These are phyloP conservation scores for Corydoras maculifer DNA, from an alignment of 2,113 vertebrate genomes.

Conservation along the genomic window DNA sequence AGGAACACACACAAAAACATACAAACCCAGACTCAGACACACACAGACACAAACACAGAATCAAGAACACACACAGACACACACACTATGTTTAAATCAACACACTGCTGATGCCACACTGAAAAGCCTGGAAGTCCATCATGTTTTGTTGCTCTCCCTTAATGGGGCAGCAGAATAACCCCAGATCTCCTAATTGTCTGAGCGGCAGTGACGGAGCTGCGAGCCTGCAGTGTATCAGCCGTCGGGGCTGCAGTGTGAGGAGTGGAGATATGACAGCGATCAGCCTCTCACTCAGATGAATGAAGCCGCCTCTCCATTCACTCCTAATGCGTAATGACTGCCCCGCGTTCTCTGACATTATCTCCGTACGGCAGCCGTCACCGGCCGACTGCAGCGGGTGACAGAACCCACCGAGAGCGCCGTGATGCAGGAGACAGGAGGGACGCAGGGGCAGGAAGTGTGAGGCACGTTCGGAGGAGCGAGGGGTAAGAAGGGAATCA, in stretches of 20 bases:
- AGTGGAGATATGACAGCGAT: slow-evolving; percentile 19
- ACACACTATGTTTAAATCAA: slow-evolving; percentile 16
- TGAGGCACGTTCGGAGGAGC: slow-evolving; percentile 16
- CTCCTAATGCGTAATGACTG: slow-evolving; percentile 35
- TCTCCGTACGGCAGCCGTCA: slow-evolving; percentile 30
- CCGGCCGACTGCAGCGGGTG: slow-evolving; percentile 36
- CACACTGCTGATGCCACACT: slow-evolving; percentile 32
- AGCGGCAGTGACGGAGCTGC: neutral
- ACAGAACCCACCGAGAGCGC: slow-evolving; percentile 30
- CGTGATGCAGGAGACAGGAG: slow-evolving; percentile 12
- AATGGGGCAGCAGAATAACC: slow-evolving; percentile 9
- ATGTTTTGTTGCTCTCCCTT: neutral
- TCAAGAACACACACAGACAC: slow-evolving; percentile 56
- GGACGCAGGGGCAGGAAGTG: neutral
- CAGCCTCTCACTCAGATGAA: slow-evolving; percentile 25
- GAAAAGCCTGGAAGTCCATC: neutral
- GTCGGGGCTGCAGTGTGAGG: slow-evolving; percentile 5
- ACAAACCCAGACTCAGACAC: too few relatives aligned
- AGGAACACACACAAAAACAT: too few relatives aligned
- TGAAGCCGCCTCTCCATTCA: slow-evolving; percentile 33
- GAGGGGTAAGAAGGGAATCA: slow-evolving; percentile 7
- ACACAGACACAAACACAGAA: too few relatives aligned
- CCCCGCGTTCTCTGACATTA: slow-evolving; percentile 30
- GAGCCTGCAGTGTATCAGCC: slow-evolving; percentile 2
- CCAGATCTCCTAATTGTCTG: slow-evolving; percentile 15